phyloP scores from a whole-genome alignment of 2,113 vertebrate genomes.

The Neogale vison region DNA sequence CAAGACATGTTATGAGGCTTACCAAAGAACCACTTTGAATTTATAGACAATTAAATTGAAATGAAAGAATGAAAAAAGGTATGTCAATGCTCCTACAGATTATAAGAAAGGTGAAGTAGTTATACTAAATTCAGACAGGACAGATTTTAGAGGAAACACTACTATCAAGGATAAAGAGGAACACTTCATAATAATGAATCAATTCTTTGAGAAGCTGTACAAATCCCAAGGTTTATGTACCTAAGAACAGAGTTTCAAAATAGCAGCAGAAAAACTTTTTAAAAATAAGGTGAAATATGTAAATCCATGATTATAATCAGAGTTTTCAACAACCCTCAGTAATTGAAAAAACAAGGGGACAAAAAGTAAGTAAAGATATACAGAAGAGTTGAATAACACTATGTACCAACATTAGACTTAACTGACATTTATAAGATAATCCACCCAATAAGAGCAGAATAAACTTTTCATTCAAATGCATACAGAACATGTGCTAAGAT shows the following conservation, averaged over 20 bases:
- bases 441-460: not conserved
- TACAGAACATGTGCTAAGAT: not conserved
- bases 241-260: not conserved
- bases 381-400: not conserved
- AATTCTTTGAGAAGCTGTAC: not conserved
- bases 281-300: not conserved
- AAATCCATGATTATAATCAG: not conserved
- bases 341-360: not conserved
- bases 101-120: not conserved
- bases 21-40: not conserved
- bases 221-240: not conserved
- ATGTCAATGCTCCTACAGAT: not conserved
- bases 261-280: not conserved
- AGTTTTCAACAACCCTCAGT: not conserved
- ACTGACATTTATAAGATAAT: not conserved
- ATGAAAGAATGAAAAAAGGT: not conserved
- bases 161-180: not conserved
- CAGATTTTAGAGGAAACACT: not conserved
- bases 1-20: not conserved
- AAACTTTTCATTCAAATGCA: not conserved
- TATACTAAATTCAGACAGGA: not conserved
- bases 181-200: not conserved
- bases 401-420: not conserved
- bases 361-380: not conserved
- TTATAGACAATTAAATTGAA: not conserved